Evolutionary conservation across 1,140 invertebrate species (phyloP).

Genomic region (Platorchestia sp.): DNA sequence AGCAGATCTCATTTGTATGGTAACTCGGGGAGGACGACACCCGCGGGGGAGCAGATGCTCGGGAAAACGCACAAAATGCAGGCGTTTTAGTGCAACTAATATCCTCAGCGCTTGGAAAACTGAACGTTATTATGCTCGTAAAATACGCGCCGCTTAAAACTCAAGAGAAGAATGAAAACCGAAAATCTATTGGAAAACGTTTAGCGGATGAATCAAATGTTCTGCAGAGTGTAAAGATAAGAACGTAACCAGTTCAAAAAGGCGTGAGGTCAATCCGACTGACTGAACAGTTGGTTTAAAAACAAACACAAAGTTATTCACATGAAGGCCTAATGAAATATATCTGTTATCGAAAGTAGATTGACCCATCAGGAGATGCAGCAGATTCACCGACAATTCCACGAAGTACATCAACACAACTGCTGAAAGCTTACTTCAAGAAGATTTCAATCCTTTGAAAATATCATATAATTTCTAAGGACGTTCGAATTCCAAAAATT

Average conservation of each 20-base stretch:
- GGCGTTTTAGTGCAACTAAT: neutral
- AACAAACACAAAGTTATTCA: neutral
- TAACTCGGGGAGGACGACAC: neutral
- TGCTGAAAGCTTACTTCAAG: neutral
- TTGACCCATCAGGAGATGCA: too few relatives aligned
- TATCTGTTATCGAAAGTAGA: too few relatives aligned
- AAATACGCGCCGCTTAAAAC: neutral
- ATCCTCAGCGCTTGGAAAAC: neutral
- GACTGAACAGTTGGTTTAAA: neutral
- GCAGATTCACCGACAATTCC: too few relatives aligned
- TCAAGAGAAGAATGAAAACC: neutral
- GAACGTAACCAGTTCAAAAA: neutral
- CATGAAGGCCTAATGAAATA: too few relatives aligned
- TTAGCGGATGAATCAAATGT: neutral
- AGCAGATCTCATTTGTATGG: conserved; percentile 7
- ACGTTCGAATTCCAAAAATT: neutral
- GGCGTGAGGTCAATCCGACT: neutral
- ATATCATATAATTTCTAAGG: neutral
- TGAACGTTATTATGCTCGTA: neutral
- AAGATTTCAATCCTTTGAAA: neutral
- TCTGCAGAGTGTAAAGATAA: neutral
- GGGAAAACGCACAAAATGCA: neutral
- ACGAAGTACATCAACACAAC: neutral
- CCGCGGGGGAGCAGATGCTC: neutral
- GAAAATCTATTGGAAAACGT: neutral